These are phyloP conservation scores for Dryobotodes eremita DNA, from an alignment of 2,888 invertebrate genomes.

Conservation along the genomic window DNA sequence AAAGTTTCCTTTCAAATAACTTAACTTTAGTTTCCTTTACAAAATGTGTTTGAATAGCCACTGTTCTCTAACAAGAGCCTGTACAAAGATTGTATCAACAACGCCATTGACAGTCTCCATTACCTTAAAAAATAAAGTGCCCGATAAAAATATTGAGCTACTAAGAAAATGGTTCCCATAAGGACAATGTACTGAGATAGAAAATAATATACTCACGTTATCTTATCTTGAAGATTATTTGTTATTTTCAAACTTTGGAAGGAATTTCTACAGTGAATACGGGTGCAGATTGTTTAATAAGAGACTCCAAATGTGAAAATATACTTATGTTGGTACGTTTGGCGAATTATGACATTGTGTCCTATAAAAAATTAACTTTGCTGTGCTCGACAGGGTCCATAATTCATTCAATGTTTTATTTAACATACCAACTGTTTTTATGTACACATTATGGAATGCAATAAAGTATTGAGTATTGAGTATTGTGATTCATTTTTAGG, in stretches of 20 bases:
- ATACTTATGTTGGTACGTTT: not conserved
- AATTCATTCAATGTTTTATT: too few relatives aligned
- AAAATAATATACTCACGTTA: constrained; percentile 43
- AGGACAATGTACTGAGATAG: constrained; percentile 50
- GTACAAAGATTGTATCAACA: constrained; percentile 34
- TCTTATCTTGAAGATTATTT: constrained; percentile 54
- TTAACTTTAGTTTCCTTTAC: not conserved
- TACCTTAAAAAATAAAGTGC: constrained; percentile 45
- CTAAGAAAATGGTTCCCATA: constrained; percentile 44
- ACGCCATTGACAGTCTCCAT: constrained; percentile 30
- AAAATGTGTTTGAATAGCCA: not conserved
- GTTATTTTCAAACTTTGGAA: constrained; percentile 34
- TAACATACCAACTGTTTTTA: too few relatives aligned
- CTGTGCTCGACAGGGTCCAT: too few relatives aligned
- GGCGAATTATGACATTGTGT: not conserved
- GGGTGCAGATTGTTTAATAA: not conserved
- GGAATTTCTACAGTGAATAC: not conserved
- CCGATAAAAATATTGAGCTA: constrained; percentile 44
- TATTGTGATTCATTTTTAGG: not conserved
- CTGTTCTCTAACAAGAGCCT: not conserved
- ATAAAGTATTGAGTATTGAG: too few relatives aligned
- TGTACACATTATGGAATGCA: too few relatives aligned
- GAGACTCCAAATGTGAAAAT: not conserved
- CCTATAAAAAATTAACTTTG: too few relatives aligned
- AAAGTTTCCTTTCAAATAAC: not conserved